Evolutionary conservation across 2,113 vertebrate species (phyloP), one percentile per base, ranked within the genome.

Genomic region (Cavia aperea): DNA sequence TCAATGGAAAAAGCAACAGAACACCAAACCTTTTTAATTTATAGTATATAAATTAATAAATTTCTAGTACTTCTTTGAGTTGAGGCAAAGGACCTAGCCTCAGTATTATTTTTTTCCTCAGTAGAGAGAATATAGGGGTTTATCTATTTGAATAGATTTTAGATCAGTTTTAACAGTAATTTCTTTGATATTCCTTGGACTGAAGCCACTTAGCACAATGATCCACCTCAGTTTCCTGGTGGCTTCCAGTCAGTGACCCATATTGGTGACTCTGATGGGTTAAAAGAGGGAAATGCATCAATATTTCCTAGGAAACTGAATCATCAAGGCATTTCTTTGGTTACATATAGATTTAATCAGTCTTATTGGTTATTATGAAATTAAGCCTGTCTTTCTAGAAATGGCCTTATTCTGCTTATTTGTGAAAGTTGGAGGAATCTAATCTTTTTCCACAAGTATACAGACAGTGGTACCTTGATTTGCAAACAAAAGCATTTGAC

Each of bases 311-410:
- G 84, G 68, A 92, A 86, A 68, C 1, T 79, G 73, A 81, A 43
- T 93, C 54, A 72, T 93, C n/a, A 91, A 68, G 82, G 7, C 63
- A 56, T 89, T 90, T 92, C 56, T 96, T 88, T 81, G 51, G 63
- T 73, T 68, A 51, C 51, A 26, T 66, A 73, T 62, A 73, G 51
- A 43, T 58, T 39, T 60, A 82, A 85, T 88, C 51, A 26, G 66
- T 68, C 15, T 85, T 90, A 1, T 46, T 78, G 56, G 4, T 65
- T 78, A n/a, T 83, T 90, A 23, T 54, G 75, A 92, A 90, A 85
- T 89, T 93, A 88, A 85, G 2, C 14, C 18, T 68, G 49, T 93
- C 70, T 92, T 82, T 79, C 66, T 13, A 86, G 77, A 93, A 93
- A 56, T 92, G 46, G 14, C 26, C 33, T 91, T 93, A 89, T 12